phyloP scores from a whole-genome alignment of 2,888 invertebrate species.

The Eutolmus rufibarbis region DNA sequence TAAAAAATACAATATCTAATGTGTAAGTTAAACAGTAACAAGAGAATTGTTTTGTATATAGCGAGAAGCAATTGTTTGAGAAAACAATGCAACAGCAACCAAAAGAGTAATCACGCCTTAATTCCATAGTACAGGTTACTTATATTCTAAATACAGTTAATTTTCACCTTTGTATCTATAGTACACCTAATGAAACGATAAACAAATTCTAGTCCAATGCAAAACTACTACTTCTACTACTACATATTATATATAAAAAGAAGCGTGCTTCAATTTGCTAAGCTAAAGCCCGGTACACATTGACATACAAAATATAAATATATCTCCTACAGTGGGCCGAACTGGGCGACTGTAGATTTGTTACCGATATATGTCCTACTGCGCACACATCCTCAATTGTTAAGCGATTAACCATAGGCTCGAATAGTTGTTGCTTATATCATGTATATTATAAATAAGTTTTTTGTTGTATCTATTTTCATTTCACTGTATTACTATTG shows the following conservation, averaged over 20 bases:
- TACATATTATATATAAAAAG: slow-evolving; percentile 4
- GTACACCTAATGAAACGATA: slow-evolving; percentile 14
- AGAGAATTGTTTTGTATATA: slow-evolving; percentile 9
- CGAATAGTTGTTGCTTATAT: slow-evolving; percentile 35
- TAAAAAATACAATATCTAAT: slow-evolving; percentile 1
- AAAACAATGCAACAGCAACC: slow-evolving; percentile 14
- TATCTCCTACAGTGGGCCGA: background rate
- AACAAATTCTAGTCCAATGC: slow-evolving; percentile 41
- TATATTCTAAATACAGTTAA: slow-evolving; percentile 39
- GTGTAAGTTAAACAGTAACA: background rate
- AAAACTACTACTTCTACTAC: slow-evolving; percentile 31
- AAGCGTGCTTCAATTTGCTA: slow-evolving; percentile 30
- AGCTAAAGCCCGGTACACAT: slow-evolving; percentile 5
- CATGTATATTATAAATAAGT: slow-evolving; percentile 23
- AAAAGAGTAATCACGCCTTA: slow-evolving; percentile 38
- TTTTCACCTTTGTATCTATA: slow-evolving; percentile 20
- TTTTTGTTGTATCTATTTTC: slow-evolving; percentile 31
- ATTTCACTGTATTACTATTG: slow-evolving; percentile 30
- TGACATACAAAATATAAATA: background rate
- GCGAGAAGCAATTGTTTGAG: background rate
- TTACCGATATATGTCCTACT: slow-evolving; percentile 9
- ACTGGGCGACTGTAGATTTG: background rate
- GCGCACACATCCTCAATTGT: slow-evolving; percentile 22
- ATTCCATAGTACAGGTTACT: slow-evolving; percentile 40
- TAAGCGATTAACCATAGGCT: slow-evolving; percentile 13